A percentile compares a stretch with the other conserved stretches of the same genome.
These are phyloP conservation scores for Aplidium turbinatum DNA, from an alignment of 23 tunicate genomes.

Conservation along the genomic window DNA sequence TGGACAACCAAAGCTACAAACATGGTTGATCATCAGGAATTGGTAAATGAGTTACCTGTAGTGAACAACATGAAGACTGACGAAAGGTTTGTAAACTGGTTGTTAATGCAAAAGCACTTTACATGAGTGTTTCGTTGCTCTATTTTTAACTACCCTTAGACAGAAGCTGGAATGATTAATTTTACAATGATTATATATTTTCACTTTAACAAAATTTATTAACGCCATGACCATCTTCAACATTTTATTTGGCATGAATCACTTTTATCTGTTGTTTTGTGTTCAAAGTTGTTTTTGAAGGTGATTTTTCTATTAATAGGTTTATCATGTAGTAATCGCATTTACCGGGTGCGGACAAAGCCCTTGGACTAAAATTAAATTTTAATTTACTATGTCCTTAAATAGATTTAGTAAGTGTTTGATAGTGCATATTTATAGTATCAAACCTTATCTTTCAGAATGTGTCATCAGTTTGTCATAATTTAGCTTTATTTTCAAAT, in stretches of 20 bases:
- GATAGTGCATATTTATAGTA: no score
- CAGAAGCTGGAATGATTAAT: no score
- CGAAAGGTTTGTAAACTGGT: conserved; percentile 53
- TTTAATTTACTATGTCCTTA: background rate
- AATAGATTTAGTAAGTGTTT: background rate
- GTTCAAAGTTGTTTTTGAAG: background rate
- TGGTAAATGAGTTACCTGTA: conserved; percentile 33
- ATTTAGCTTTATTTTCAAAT: no score
- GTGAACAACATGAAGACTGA: conserved; percentile 77
- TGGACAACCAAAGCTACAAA: no score
- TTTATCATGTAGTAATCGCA: background rate
- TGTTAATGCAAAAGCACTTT: no score
- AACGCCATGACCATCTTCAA: background rate
- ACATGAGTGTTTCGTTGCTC: no score
- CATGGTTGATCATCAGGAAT: conserved; percentile 59
- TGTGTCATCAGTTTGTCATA: no score
- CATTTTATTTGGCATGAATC: background rate
- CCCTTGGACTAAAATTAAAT: background rate
- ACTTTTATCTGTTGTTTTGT: background rate
- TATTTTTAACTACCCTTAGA: no score
- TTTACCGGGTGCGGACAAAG: background rate
- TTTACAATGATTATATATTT: no score
- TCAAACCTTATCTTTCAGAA: no score
- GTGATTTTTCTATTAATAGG: background rate
- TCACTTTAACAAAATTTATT: background rate